A percentile compares a stretch with the other conserved stretches of the same genome.
Conservation (phyloP, 2,113 vertebrate genomes). For the Scomber colias region DNA sequence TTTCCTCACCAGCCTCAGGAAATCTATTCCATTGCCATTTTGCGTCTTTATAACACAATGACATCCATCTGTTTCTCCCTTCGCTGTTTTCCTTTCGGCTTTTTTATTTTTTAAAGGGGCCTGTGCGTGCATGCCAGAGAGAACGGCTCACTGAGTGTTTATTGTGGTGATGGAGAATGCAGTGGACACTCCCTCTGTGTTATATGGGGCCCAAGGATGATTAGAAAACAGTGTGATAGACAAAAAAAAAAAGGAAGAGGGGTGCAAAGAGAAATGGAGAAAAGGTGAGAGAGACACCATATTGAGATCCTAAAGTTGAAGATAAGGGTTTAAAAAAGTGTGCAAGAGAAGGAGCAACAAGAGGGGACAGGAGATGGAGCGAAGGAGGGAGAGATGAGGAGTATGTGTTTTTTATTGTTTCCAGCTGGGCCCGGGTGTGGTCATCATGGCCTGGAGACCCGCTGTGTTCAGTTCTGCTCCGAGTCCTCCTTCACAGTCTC, state of each 20-base stretch:
- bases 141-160: conserved; percentile 73
- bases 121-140: conserved; percentile 64
- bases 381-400: conserved; percentile 55
- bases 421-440: conserved; percentile 84
- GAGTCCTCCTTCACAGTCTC: conserved; percentile 61
- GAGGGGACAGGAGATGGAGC: conserved; percentile 42
- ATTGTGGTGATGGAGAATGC: conserved; percentile 71
- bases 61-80: conserved; percentile 72
- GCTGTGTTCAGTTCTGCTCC: conserved; percentile 65
- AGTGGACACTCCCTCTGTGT: conserved; percentile 66
- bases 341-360: conserved; percentile 15
- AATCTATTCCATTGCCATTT: conserved; percentile 19
- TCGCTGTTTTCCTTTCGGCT: conserved; percentile 33
- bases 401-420: conserved; percentile 75
- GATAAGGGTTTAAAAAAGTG: conserved; percentile 2
- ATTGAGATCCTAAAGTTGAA: not conserved
- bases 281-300: conserved; percentile 15
- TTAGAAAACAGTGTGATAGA: conserved; percentile 40
- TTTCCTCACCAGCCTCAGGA: not conserved
- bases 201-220: conserved; percentile 35
- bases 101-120: conserved; percentile 46
- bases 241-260: conserved; percentile 33
- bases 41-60: conserved; percentile 48
- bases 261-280: conserved; percentile 16
- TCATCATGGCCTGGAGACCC: conserved; percentile 70